phyloP scores from a whole-genome alignment of 1,140 invertebrate genomes.

The Cephus cinctus region DNA sequence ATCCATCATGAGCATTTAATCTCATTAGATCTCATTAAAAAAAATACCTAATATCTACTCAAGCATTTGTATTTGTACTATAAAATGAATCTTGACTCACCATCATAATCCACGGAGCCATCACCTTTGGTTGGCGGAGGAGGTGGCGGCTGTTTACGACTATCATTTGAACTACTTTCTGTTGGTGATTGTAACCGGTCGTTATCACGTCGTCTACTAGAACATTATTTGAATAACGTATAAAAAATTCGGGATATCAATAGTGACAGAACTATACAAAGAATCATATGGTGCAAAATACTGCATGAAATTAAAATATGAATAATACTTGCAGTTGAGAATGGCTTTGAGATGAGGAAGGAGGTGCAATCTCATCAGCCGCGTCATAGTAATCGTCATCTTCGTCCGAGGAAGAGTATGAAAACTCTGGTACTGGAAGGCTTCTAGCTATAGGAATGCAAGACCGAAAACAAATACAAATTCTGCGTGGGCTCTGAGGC shows the following conservation, averaged over 20 bases:
- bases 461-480: conserved; percentile 12
- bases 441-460: conserved; percentile 35
- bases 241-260: too few relatives aligned
- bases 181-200: conserved; percentile 28
- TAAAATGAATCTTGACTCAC: conserved; percentile 40
- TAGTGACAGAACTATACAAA: too few relatives aligned
- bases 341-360: conserved; percentile 35
- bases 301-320: conserved; percentile 5
- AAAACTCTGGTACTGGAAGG: conserved; percentile 79
- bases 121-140: conserved; percentile 61
- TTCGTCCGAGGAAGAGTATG: conserved; percentile 95
- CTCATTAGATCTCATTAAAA: too few relatives aligned
- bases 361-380: conserved; percentile 70
- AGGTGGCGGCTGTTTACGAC: conserved; percentile 39
- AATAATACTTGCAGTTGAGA: conserved; percentile 21
- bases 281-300: too few relatives aligned
- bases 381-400: conserved; percentile 97
- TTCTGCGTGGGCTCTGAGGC: too few relatives aligned
- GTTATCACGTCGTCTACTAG: conserved; percentile 38
- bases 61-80: too few relatives aligned
- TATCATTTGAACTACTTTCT: conserved; percentile 26
- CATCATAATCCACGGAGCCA: conserved; percentile 70
- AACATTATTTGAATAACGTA: conserved; percentile 16
- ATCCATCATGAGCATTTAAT: too few relatives aligned
- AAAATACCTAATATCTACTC: too few relatives aligned